phyloP scores from a whole-genome alignment of 2,797 vertebrate species.

The Thamnophis elegans region DNA sequence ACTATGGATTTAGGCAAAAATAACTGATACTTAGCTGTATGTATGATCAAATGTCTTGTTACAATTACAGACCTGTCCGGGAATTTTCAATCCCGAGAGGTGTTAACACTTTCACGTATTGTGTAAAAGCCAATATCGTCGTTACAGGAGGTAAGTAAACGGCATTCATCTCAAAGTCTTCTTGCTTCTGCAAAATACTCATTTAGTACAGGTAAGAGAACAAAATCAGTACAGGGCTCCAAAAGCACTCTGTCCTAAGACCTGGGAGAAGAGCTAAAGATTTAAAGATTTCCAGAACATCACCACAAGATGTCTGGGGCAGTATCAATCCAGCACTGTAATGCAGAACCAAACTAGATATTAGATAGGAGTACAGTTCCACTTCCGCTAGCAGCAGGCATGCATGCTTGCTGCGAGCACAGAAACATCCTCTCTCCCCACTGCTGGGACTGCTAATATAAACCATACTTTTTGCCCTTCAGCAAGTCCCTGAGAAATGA shows the following conservation, averaged over 20 bases:
- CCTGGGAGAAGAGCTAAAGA: background rate
- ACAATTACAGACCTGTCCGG: slow-evolving; percentile 67
- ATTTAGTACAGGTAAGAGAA: background rate
- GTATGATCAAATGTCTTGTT: slow-evolving; percentile 27
- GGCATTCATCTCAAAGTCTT: background rate
- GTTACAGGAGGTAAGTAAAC: slow-evolving; percentile 71
- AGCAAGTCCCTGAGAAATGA: background rate
- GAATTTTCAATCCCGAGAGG: slow-evolving; percentile 72
- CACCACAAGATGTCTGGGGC: background rate
- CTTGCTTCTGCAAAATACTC: background rate
- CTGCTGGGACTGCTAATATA: too few species aligned
- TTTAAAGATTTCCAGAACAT: background rate
- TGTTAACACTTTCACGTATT: slow-evolving; percentile 73
- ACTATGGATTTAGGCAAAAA: background rate
- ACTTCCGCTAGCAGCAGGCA: too few species aligned
- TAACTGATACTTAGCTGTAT: background rate
- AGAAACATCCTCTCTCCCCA: too few species aligned
- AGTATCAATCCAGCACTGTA: background rate
- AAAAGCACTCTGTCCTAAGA: background rate
- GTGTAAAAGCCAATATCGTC: slow-evolving; percentile 69
- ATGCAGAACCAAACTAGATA: background rate
- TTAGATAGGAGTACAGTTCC: background rate
- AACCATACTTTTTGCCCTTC: background rate
- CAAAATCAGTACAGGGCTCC: background rate
- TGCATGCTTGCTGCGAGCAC: too few species aligned